Percentiles rank a stretch among this genome's conserved stretches.
Evolutionary conservation across 2,113 vertebrate species (phyloP).

Genomic region (Notarius lentiginosus): DNA sequence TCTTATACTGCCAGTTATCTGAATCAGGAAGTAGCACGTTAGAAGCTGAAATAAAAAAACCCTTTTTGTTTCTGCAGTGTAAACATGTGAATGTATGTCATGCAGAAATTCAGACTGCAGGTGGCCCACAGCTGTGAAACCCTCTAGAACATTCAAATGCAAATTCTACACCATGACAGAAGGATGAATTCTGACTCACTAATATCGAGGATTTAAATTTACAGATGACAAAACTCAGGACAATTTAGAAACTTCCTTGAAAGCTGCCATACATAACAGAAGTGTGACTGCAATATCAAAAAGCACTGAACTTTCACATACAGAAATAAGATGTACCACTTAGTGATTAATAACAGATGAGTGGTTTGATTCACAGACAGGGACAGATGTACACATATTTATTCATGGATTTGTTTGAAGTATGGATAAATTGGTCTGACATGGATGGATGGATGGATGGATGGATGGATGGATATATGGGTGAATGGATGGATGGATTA

Average conservation of each 20-base stretch:
- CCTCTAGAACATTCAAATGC: slow-evolving; percentile 31
- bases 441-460: neutral
- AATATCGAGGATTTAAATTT: neutral
- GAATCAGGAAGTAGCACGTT: slow-evolving; percentile 33
- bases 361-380: neutral
- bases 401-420: neutral
- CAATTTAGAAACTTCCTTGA: neutral
- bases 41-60: neutral
- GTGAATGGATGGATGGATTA: too few species aligned
- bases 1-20: slow-evolving; percentile 85
- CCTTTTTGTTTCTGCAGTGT: neutral
- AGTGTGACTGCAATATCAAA: neutral
- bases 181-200: neutral
- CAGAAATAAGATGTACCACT: neutral
- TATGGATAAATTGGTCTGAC: too few species aligned
- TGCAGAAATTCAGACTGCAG: slow-evolving; percentile 51
- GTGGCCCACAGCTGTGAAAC: slow-evolving; percentile 58
- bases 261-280: neutral
- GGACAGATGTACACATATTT: neutral
- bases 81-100: slow-evolving; percentile 27
- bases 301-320: neutral
- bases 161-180: slow-evolving; percentile 16
- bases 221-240: neutral
- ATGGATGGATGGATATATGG: neutral
- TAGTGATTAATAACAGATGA: neutral